Conservation (phyloP, 2,797 vertebrate genomes). For the Leptatherina wallacei region DNA sequence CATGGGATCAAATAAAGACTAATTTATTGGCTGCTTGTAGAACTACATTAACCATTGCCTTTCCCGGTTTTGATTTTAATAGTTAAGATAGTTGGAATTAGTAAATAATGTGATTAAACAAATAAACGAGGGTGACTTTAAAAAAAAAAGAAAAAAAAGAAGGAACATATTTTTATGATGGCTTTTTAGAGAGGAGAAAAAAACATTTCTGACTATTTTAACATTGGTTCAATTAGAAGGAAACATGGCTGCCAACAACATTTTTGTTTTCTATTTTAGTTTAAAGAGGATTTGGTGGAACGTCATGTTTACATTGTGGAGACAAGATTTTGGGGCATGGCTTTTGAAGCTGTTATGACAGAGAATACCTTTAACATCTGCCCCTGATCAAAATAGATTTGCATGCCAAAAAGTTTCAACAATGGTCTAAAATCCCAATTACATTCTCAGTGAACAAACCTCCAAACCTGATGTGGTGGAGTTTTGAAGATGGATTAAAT, state of each 20-base stretch:
- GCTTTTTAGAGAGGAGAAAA: not conserved
- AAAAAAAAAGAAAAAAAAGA: not conserved
- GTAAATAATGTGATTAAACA: slow-evolving; percentile 5
- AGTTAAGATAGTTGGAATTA: slow-evolving; percentile 42
- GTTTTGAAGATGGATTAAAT: slow-evolving; percentile 41
- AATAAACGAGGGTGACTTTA: not conserved
- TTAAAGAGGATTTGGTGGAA: slow-evolving; percentile 34
- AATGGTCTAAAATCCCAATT: slow-evolving; percentile 39
- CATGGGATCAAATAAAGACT: slow-evolving; percentile 78
- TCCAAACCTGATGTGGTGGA: slow-evolving; percentile 31
- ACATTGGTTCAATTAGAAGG: slow-evolving; percentile 37
- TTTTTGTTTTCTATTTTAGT: slow-evolving; percentile 18
- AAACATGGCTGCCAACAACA: slow-evolving; percentile 17
- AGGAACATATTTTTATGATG: not conserved
- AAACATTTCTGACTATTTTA: not conserved
- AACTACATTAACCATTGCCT: slow-evolving; percentile 65
- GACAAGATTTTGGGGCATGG: slow-evolving; percentile 24
- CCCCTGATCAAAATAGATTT: slow-evolving; percentile 34
- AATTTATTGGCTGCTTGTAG: slow-evolving; percentile 75
- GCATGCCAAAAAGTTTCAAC: slow-evolving; percentile 35
- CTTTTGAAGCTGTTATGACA: slow-evolving; percentile 38
- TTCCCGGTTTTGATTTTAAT: slow-evolving; percentile 38
- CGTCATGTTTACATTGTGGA: slow-evolving; percentile 47
- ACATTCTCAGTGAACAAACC: slow-evolving; percentile 18
- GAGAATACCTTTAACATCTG: slow-evolving; percentile 61